phyloP scores from a whole-genome alignment of 2,888 invertebrate species.

The Ochropleura leucogaster region DNA sequence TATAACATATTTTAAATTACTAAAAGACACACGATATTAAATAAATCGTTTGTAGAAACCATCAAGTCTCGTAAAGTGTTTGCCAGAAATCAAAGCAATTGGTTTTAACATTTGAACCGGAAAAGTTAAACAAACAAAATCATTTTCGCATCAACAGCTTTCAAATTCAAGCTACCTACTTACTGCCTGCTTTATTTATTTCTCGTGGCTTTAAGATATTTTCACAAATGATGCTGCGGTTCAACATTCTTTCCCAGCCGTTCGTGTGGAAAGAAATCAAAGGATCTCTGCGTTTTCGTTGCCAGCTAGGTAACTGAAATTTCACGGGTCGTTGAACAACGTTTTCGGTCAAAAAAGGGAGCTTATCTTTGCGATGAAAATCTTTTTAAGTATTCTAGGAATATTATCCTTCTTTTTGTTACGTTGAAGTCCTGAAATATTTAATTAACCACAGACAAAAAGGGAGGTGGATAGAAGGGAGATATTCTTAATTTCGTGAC shows the following conservation, averaged over 20 bases:
- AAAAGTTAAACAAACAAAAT: constrained; percentile 28
- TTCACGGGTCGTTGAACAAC: constrained; percentile 69
- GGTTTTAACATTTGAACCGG: constrained; percentile 15
- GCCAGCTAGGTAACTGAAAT: constrained; percentile 71
- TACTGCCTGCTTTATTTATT: constrained; percentile 38
- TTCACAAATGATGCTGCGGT: constrained; percentile 57
- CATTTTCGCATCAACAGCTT: constrained; percentile 12
- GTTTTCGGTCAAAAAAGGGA: constrained; percentile 66
- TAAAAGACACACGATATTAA: neutral
- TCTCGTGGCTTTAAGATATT: constrained; percentile 48
- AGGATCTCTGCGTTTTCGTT: constrained; percentile 70
- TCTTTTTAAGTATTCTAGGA: constrained; percentile 49
- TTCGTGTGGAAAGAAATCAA: constrained; percentile 72
- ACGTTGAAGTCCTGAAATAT: constrained; percentile 8
- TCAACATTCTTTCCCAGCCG: constrained; percentile 63
- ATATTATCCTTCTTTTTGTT: constrained; percentile 41
- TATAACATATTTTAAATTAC: neutral
- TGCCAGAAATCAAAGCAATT: neutral
- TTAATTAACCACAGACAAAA: constrained; percentile 11
- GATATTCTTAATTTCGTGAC: constrained; percentile 2
- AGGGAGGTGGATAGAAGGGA: neutral
- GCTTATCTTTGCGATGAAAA: constrained; percentile 51
- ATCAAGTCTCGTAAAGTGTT: neutral
- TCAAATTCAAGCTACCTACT: constrained; percentile 21
- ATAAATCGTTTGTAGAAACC: neutral